Conservation (phyloP, 2,888 invertebrate genomes). For the Cinara cedri region DNA sequence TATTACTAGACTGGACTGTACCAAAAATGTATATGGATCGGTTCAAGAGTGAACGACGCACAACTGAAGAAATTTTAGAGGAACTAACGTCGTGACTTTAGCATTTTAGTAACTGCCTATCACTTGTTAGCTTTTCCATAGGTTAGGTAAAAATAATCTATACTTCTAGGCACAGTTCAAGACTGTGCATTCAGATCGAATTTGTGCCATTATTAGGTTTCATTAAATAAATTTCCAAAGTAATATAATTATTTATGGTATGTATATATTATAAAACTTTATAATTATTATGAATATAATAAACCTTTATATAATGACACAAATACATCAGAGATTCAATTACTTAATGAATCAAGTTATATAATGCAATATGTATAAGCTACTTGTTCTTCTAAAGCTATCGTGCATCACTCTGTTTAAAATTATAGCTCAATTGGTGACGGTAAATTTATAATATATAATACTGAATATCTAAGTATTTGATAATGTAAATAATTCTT, state of each 20-base stretch:
- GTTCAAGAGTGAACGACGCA: slow-evolving; percentile 75
- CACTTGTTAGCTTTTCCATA: slow-evolving; percentile 34
- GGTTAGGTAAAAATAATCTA: background rate
- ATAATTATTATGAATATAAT: slow-evolving; percentile 1
- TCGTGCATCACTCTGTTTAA: slow-evolving; percentile 34
- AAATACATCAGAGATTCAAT: background rate
- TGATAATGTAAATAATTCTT: slow-evolving; percentile 38
- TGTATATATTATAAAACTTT: background rate
- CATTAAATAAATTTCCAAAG: background rate
- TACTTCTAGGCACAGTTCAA: too few relatives aligned
- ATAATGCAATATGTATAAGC: slow-evolving; percentile 23
- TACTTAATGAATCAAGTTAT: slow-evolving; percentile 17
- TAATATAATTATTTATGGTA: background rate
- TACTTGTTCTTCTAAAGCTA: slow-evolving; percentile 45
- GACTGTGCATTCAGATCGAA: too few relatives aligned
- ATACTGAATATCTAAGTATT: background rate
- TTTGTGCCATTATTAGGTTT: slow-evolving; percentile 19
- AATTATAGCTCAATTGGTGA: slow-evolving; percentile 47
- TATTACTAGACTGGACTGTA: slow-evolving; percentile 80
- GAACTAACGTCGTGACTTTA: slow-evolving; percentile 69
- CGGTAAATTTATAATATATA: slow-evolving; percentile 36
- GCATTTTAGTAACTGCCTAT: slow-evolving; percentile 20
- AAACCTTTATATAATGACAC: slow-evolving; percentile 27
- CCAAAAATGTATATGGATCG: slow-evolving; percentile 79
- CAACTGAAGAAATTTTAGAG: slow-evolving; percentile 80